These are phyloP conservation scores for Sceloporus tristichus DNA, from an alignment of 2,113 vertebrate species.

Conservation along the genomic window DNA sequence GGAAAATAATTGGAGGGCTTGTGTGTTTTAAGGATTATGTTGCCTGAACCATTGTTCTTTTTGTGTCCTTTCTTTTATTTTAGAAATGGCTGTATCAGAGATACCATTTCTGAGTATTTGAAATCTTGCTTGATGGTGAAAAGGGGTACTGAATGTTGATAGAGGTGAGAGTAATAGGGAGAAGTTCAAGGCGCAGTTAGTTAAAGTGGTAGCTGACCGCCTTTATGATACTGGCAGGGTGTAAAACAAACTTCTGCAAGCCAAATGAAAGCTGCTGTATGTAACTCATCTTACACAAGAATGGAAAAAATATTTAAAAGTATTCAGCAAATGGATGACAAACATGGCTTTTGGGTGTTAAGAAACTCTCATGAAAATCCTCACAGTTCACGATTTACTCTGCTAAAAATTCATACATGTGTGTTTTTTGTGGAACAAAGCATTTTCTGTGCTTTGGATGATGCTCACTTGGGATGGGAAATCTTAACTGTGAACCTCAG, in stretches of 20 bases:
- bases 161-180: background rate
- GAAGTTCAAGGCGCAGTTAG: background rate
- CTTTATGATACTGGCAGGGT: constrained; percentile 53
- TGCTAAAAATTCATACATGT: too few species aligned
- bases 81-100: background rate
- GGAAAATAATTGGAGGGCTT: background rate
- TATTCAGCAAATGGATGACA: too few species aligned
- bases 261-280: constrained; percentile 40
- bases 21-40: background rate
- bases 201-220: constrained; percentile 41
- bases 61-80: background rate
- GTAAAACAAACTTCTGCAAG: constrained; percentile 32
- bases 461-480: constrained; percentile 63
- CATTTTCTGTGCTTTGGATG: background rate
- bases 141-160: background rate
- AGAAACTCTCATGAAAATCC: too few species aligned
- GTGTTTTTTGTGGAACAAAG: too few species aligned
- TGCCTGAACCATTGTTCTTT: background rate
- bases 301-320: too few species aligned
- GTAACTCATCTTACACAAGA: constrained; percentile 27
- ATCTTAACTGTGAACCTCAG: constrained; percentile 62
- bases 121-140: background rate
- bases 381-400: too few species aligned
- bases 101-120: fast-evolving
- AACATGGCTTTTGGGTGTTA: too few species aligned